Percentiles rank a stretch among this genome's conserved stretches.
Evolutionary conservation across 2,797 vertebrate genomes (phyloP).

Genomic region (Triplophysa bombifrons): DNA sequence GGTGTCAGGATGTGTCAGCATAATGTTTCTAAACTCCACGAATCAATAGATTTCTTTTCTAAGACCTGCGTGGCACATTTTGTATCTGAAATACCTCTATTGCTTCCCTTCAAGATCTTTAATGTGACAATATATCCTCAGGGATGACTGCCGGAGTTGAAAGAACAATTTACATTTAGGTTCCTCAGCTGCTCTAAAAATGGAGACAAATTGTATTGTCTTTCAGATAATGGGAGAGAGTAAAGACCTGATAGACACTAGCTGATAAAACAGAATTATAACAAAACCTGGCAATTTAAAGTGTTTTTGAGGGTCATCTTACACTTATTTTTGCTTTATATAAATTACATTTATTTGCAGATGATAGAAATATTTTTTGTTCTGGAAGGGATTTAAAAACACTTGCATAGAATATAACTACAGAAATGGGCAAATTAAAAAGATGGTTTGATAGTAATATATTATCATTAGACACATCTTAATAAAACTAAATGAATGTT

Average conservation of each 20-base stretch:
- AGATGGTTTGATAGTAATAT: too few species aligned
- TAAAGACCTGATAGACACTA: not conserved
- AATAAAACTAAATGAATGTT: too few species aligned
- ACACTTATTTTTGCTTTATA: not conserved
- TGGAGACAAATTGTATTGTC: not conserved
- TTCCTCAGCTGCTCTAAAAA: not conserved
- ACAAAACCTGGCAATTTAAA: not conserved
- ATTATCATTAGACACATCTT: too few species aligned
- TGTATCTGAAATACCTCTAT: not conserved
- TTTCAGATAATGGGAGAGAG: not conserved
- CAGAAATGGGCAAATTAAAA: too few species aligned
- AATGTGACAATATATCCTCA: slow-evolving; percentile 6
- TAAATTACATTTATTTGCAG: too few species aligned
- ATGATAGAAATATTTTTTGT: too few species aligned
- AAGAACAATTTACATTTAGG: not conserved
- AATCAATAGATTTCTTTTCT: slow-evolving; percentile 4
- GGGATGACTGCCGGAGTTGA: slow-evolving; percentile 13
- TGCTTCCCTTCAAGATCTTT: not conserved
- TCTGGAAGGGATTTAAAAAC: too few species aligned
- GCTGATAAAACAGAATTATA: not conserved
- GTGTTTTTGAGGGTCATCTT: not conserved
- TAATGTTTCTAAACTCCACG: not conserved
- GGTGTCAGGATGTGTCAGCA: not conserved
- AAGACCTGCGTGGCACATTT: not conserved
- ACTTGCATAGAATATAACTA: too few species aligned